phyloP scores from a whole-genome alignment of 2,113 vertebrate species.

The Neotoma lepida region DNA sequence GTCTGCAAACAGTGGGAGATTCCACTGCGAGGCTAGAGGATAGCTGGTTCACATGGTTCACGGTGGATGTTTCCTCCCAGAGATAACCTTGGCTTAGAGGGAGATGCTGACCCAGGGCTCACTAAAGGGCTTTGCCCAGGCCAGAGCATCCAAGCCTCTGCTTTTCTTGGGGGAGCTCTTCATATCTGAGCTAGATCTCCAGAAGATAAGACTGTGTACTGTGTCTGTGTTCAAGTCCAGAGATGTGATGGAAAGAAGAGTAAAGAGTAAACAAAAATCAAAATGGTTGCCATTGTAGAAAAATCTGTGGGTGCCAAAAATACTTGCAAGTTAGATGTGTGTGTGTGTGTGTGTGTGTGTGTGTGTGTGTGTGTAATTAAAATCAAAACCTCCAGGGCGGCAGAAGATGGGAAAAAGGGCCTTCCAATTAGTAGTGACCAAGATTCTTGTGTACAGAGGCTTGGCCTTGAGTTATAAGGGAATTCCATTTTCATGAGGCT shows the following conservation, averaged over 20 bases:
- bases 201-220: neutral
- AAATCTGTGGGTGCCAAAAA: constrained; percentile 37
- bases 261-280: neutral
- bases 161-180: constrained; percentile 3
- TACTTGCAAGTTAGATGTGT: constrained; percentile 27
- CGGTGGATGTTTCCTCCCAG: neutral
- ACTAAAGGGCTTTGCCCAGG: neutral
- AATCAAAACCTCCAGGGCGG: neutral
- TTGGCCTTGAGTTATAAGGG: neutral
- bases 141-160: neutral
- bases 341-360: neutral
- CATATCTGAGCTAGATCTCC: neutral
- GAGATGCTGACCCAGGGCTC: rapidly evolving
- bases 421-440: neutral
- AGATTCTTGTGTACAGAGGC: neutral
- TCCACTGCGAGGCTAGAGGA: neutral
- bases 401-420: neutral
- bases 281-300: constrained; percentile 20
- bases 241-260: constrained; percentile 5
- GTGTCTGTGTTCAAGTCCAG: constrained; percentile 18
- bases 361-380: neutral
- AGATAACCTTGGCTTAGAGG: neutral
- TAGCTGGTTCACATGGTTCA: rapidly evolving
- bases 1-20: neutral
- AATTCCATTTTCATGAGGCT: neutral